Percentiles rank a stretch among this genome's conserved stretches.
Conservation (phyloP, 1,140 invertebrate genomes). For the Hylaeus anthracinus region DNA sequence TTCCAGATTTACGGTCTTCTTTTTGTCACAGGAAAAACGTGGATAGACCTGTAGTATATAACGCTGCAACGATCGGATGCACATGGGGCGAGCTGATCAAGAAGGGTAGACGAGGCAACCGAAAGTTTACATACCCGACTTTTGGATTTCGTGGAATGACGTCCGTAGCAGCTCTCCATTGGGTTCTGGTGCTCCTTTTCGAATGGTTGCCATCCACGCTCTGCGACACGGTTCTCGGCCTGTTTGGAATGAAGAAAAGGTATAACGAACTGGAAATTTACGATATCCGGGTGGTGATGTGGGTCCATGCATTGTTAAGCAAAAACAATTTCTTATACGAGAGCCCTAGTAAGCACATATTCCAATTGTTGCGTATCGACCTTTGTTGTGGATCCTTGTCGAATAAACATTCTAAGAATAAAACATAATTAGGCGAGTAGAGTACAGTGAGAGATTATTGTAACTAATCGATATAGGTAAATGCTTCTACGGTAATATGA, state of each 20-base stretch:
- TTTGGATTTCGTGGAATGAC: constrained; percentile 72
- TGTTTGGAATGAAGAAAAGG: constrained; percentile 66
- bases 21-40: background rate
- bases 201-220: constrained; percentile 72
- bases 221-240: constrained; percentile 63
- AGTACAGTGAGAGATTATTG: too few species aligned
- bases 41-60: constrained; percentile 53
- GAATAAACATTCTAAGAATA: too few species aligned
- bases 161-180: constrained; percentile 57
- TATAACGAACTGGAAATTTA: constrained; percentile 55
- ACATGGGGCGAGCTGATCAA: constrained; percentile 69
- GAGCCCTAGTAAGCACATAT: too few species aligned
- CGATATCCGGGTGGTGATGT: background rate
- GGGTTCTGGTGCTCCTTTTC: constrained; percentile 65
- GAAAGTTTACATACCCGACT: constrained; percentile 69
- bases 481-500: too few species aligned
- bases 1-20: background rate
- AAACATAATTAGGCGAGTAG: too few species aligned
- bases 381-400: too few species aligned
- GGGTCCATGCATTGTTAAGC: too few species aligned
- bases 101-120: constrained; percentile 59
- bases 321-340: too few species aligned
- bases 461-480: too few species aligned
- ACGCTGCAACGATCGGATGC: constrained; percentile 61
- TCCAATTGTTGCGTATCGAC: too few species aligned